These are phyloP conservation scores for Drosophila yooni DNA, from an alignment of 2,888 invertebrate species.

Conservation along the genomic window DNA sequence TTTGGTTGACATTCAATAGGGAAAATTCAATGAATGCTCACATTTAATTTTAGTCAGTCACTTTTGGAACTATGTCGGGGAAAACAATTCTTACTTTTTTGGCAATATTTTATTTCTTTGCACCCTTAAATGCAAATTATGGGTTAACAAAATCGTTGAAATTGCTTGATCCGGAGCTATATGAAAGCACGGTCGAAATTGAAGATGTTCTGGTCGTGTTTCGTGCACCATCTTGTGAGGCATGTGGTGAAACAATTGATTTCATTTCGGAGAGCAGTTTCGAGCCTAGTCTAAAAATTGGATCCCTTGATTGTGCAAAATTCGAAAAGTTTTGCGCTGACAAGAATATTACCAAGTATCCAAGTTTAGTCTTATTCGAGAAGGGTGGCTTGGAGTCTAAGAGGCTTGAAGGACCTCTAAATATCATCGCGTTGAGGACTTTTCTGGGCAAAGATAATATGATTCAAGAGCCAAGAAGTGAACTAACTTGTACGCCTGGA, in stretches of 20 bases:
- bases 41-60: background rate
- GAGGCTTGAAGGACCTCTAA: background rate
- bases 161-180: background rate
- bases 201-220: background rate
- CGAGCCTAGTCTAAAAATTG: background rate
- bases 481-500: background rate
- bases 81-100: background rate
- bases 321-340: background rate
- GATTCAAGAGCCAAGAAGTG: accelerated
- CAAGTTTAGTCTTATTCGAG: constrained; percentile 15
- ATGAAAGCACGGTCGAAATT: background rate
- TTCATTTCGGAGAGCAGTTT: background rate
- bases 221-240: background rate
- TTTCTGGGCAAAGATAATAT: background rate
- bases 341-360: constrained; percentile 21
- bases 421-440: background rate
- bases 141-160: background rate
- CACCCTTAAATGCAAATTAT: background rate
- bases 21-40: background rate
- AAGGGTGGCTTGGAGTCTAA: background rate
- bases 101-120: background rate
- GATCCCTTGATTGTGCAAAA: background rate
- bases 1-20: background rate
- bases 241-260: background rate
- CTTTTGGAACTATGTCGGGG: constrained; percentile 6